Evolutionary conservation across 2,113 vertebrate species (phyloP).

Genomic region (Pantherophis guttatus): DNA sequence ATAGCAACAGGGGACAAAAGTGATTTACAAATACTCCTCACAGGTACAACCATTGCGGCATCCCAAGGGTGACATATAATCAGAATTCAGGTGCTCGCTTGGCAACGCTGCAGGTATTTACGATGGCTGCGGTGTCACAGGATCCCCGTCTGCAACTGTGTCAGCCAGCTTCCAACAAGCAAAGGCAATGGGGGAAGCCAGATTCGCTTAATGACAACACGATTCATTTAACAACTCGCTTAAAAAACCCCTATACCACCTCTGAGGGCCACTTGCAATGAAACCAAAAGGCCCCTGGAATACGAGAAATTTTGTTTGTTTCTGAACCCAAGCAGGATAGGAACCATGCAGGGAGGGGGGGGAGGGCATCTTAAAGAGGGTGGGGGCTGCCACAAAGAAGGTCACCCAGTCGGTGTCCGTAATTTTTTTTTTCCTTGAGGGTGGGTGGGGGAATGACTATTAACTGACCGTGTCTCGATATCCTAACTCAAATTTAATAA

Average conservation of each 20-base stretch:
- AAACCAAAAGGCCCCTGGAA: neutral
- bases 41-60: neutral
- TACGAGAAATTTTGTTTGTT: neutral
- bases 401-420: neutral
- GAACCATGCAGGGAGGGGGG: too few relatives aligned
- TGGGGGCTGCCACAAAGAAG: neutral
- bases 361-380: neutral
- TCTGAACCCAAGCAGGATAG: neutral
- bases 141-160: neutral
- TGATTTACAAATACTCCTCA: neutral
- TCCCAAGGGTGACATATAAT: neutral
- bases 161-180: neutral
- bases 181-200: neutral
- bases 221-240: too few relatives aligned
- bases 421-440: neutral
- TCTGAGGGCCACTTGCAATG: neutral
- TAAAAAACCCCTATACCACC: neutral
- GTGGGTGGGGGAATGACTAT: too few relatives aligned
- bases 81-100: neutral
- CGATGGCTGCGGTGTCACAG: neutral
- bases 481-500: too few relatives aligned
- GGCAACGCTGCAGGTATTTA: neutral
- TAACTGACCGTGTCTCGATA: too few relatives aligned
- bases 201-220: neutral
- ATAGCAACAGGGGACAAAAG: rapidly evolving